Conservation (phyloP, 64 coral and sea anemone species). For the Dendronephthya gigantea region DNA sequence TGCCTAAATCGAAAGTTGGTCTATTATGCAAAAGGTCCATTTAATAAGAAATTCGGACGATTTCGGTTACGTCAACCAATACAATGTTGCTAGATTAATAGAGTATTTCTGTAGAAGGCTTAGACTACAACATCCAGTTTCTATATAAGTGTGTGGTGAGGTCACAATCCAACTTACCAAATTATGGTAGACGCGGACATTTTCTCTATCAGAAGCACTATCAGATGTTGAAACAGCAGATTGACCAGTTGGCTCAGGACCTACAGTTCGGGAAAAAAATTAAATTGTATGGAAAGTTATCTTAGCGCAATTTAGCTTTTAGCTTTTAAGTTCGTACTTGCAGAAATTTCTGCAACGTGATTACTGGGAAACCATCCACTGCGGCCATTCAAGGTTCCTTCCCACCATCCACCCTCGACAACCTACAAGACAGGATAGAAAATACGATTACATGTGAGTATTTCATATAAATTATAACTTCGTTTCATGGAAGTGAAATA, state of each 20-base stretch:
- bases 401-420: conserved; percentile 98
- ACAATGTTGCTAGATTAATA: too few species aligned
- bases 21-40: too few species aligned
- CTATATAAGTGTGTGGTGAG: too few species aligned
- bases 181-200: conserved; percentile 80
- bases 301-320: background rate
- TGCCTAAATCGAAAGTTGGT: too few species aligned
- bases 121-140: too few species aligned
- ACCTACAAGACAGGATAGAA: conserved; percentile 40
- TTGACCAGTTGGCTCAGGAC: conserved; percentile 68
- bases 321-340: conserved; percentile 43
- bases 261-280: conserved; percentile 11
- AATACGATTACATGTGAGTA: background rate
- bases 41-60: too few species aligned
- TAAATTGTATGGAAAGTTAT: background rate
- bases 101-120: too few species aligned
- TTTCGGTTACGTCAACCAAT: too few species aligned
- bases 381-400: conserved; percentile 85
- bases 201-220: conserved; percentile 56
- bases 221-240: conserved; percentile 23
- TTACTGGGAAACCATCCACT: conserved; percentile 99
- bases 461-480: too few species aligned
- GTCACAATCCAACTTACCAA: conserved; percentile 39
- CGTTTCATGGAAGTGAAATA: too few species aligned
- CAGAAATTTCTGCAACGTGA: conserved; percentile 93